Evolutionary conservation across 2,113 vertebrate species (phyloP).

Genomic region (Nesospiza acunhae): DNA sequence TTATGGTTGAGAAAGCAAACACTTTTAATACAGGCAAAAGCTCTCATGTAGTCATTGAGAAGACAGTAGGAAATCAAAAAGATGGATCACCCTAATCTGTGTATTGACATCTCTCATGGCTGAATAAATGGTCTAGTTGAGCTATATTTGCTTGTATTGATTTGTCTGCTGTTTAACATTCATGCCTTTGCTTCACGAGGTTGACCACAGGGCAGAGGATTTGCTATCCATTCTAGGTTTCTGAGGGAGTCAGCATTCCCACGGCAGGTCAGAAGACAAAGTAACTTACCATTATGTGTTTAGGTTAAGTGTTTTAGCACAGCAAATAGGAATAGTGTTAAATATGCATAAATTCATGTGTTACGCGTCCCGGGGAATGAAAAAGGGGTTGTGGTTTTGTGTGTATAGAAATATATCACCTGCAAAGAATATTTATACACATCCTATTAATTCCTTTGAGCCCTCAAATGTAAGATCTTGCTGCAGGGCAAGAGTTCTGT

Average conservation of each 20-base stretch:
- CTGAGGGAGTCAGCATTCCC: slow-evolving; percentile 76
- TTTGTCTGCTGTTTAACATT: slow-evolving; percentile 91
- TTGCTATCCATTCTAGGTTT: slow-evolving; percentile 78
- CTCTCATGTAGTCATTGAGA: slow-evolving; percentile 81
- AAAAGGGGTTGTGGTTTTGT: not conserved
- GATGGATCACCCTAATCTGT: slow-evolving; percentile 96
- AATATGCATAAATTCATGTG: slow-evolving; percentile 3
- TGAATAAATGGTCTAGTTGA: slow-evolving; percentile 98
- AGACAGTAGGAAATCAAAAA: slow-evolving; percentile 94
- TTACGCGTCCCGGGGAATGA: not conserved
- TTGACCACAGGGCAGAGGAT: slow-evolving; percentile 85
- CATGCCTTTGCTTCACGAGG: slow-evolving; percentile 83
- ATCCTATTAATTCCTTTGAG: not conserved
- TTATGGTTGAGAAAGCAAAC: slow-evolving; percentile 89
- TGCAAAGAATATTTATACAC: not conserved
- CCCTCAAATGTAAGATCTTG: not conserved
- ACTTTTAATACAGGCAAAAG: slow-evolving; percentile 89
- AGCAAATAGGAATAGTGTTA: slow-evolving; percentile 37
- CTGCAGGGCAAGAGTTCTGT: not conserved
- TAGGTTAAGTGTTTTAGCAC: slow-evolving; percentile 67
- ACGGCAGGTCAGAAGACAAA: slow-evolving; percentile 66
- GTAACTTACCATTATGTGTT: slow-evolving; percentile 75
- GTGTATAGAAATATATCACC: not conserved
- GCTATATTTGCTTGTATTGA: slow-evolving; percentile 97
- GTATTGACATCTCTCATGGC: slow-evolving; percentile 97